Evolutionary conservation across 2,888 invertebrate species (phyloP).

Genomic region (Agrenia bidenticulata): DNA sequence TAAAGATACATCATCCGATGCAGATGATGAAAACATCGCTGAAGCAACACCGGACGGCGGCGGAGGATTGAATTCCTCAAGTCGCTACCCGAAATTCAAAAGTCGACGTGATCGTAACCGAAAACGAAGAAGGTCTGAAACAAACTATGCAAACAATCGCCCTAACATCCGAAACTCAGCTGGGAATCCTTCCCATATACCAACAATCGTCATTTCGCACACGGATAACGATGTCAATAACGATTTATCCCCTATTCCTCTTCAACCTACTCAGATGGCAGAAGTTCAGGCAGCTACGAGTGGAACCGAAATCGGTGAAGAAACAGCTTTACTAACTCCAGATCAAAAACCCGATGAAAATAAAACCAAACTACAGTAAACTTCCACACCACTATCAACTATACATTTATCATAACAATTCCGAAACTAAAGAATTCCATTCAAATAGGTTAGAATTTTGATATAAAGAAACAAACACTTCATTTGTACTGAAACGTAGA

Average conservation of each 20-base stretch:
- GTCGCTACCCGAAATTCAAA: constrained; percentile 38
- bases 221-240: constrained; percentile 12
- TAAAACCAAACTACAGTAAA: background rate
- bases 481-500: constrained; percentile 3
- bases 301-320: background rate
- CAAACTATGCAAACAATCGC: constrained; percentile 40
- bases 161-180: constrained; percentile 33
- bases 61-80: constrained; percentile 10
- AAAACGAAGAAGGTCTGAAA: constrained; percentile 41
- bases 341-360: constrained; percentile 6
- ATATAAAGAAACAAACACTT: constrained; percentile 1
- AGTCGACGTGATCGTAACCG: constrained; percentile 48
- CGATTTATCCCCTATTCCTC: background rate
- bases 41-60: background rate
- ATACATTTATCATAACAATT: constrained; percentile 2
- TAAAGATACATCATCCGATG: constrained; percentile 43
- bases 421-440: background rate
- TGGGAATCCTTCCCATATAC: constrained; percentile 16
- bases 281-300: background rate
- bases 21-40: constrained; percentile 13
- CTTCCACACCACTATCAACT: background rate
- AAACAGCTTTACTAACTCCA: background rate
- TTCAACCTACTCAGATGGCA: background rate
- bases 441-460: background rate
- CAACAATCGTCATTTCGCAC: constrained; percentile 30